These are phyloP conservation scores for Macroramphosus scolopax DNA, from an alignment of 2,797 vertebrate species.

Conservation along the genomic window DNA sequence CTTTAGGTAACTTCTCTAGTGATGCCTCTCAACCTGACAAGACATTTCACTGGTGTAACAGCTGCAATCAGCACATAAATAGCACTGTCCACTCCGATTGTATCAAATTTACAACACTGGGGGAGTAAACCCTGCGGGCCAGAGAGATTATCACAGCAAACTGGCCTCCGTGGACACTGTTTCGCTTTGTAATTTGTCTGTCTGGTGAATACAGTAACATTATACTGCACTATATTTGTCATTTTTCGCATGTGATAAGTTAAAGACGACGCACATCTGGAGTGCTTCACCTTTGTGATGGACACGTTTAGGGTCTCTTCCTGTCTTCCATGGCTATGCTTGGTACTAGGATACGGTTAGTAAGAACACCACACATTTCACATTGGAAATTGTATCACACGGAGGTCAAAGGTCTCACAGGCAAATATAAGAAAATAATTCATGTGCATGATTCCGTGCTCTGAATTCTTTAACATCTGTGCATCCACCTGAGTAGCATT, in stretches of 20 bases:
- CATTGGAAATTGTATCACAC: no score
- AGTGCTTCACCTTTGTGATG: no score
- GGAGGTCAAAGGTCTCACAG: neutral
- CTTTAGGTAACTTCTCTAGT: constrained; percentile 42
- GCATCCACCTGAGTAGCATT: no score
- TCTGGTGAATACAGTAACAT: constrained; percentile 18
- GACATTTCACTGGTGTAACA: constrained; percentile 55
- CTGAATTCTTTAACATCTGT: no score
- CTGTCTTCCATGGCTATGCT: no score
- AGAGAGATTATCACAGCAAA: constrained; percentile 9
- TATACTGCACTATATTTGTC: neutral
- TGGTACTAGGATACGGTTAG: no score
- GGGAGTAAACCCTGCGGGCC: constrained; percentile 26
- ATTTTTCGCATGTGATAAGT: no score
- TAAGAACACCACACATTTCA: no score
- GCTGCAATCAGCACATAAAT: constrained; percentile 64
- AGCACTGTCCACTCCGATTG: constrained; percentile 60
- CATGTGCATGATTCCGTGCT: no score
- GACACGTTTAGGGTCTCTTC: no score
- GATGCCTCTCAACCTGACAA: constrained; percentile 55
- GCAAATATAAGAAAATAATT: no score
- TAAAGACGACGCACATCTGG: no score
- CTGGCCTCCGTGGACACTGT: neutral
- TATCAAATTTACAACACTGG: constrained; percentile 42
- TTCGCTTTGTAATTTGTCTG: constrained; percentile 13